Base-by-base conservation (phyloP, 2,888 invertebrate genomes). In the Argyra leucocephala region DNA sequence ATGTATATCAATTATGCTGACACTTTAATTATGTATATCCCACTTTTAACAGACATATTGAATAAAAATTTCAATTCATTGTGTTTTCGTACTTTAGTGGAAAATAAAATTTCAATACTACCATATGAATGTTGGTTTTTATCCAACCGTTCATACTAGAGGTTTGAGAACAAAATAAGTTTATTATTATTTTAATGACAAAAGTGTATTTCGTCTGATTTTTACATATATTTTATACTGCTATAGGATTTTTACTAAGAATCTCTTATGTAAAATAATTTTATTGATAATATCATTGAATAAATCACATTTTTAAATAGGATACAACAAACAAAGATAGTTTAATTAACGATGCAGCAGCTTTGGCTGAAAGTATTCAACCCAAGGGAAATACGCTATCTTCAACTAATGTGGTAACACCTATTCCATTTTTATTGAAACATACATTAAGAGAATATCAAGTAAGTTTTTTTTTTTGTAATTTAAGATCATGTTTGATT, bases 351-450 rank as follows among this genome's bases (percentile, higher is more conserved):
- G 91, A 94, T 81, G 95, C 95, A 64, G 94, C 96, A 62, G 91
- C 91, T 65, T 85, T 96, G 72, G 98, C 98, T 61, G 92, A 96
- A 78, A 91, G 94, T 80, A 90, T 99, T 76, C 97, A 98, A 80
- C 98, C 98, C 3, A 98, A 95, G 78, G 98, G 98, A 76, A 96
- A 95, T 76, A 99, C 98, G 23, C 83, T 98, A 71, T 92, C 94
- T 72, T 95, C 96, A 66, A 94, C 97, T 64, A 89, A 89, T 80
- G 94, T 95, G 73, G 94, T 90, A 69, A 97, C 96, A 61, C 90
- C 90, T 74, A 90, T 97, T 76, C 98, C 98, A 71, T 91, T 91
- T 76, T 85, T 99, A 74, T 81, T 99, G 72, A 92, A 93, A 77
- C 94, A 95, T 80, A 82, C 86, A 67, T 82, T 97, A 72, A 86